phyloP scores from a whole-genome alignment of 37 sponge, comb jelly and placozoan genomes.

The Haliclona indistincta region DNA sequence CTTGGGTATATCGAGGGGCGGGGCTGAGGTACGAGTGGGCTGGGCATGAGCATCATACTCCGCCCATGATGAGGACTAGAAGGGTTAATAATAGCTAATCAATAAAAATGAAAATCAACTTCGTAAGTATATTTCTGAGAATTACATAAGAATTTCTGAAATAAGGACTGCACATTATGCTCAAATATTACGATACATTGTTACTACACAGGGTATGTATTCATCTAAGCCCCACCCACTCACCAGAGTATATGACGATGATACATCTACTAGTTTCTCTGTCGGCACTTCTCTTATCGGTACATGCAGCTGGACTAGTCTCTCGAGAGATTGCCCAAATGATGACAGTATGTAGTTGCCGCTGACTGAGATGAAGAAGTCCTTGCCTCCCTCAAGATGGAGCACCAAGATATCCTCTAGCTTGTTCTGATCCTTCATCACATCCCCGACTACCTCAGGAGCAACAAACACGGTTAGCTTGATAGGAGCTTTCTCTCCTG shows the following conservation, averaged over 20 bases:
- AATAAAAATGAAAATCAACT: not conserved
- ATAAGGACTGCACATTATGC: too few species aligned
- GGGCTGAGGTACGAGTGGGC: constrained; percentile 2
- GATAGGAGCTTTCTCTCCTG: constrained; percentile 38
- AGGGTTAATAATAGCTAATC: not conserved
- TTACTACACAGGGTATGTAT: too few species aligned
- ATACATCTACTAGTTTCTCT: constrained; percentile 46
- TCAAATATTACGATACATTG: too few species aligned
- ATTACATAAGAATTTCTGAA: too few species aligned
- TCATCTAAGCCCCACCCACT: too few species aligned
- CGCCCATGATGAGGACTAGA: constrained; percentile 56
- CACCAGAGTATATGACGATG: not conserved
- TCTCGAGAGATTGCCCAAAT: constrained; percentile 81
- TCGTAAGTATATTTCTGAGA: not conserved
- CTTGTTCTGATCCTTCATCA: constrained; percentile 44
- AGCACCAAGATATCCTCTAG: constrained; percentile 91
- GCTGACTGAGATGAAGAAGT: constrained; percentile 79
- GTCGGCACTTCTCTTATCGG: constrained; percentile 69
- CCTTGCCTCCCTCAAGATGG: constrained; percentile 86
- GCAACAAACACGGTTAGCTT: constrained; percentile 45
- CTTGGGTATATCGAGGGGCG: constrained; percentile 65
- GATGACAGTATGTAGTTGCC: constrained; percentile 78
- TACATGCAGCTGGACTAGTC: constrained; percentile 61
- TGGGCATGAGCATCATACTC: constrained; percentile 6
- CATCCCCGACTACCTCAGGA: constrained; percentile 34